A percentile compares a stretch with the other conserved stretches of the same genome.
These are phyloP conservation scores for Cheirogaleus medius DNA, from an alignment of 2,113 vertebrate species.

Conservation along the genomic window DNA sequence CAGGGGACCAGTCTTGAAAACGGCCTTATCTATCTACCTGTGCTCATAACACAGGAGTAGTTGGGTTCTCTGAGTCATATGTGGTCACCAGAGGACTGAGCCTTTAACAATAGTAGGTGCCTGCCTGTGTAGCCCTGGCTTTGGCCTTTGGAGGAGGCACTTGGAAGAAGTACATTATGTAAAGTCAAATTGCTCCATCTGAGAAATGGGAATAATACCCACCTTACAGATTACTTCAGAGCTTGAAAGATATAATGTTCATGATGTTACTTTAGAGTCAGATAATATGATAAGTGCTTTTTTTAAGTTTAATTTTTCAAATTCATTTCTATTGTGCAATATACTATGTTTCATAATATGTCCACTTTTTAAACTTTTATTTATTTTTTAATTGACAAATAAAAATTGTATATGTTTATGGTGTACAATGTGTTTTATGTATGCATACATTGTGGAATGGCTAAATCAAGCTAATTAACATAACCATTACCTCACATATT, in stretches of 20 bases:
- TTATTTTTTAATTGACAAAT: neutral
- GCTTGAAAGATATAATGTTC: neutral
- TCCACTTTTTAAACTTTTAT: neutral
- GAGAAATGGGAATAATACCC: neutral
- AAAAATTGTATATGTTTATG: neutral
- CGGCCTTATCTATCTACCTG: neutral
- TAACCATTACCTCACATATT: neutral
- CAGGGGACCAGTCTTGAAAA: neutral
- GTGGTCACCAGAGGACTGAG: neutral
- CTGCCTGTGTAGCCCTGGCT: neutral
- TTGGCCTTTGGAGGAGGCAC: neutral
- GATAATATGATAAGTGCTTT: neutral
- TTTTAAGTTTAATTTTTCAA: neutral
- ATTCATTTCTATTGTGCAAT: neutral
- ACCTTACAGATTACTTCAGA: neutral
- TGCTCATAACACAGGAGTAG: neutral
- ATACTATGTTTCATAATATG: neutral
- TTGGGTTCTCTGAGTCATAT: neutral
- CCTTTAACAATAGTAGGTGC: neutral
- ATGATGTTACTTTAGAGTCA: neutral
- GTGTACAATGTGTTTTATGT: neutral
- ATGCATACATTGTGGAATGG: neutral
- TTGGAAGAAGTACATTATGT: neutral
- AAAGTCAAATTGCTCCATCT: conserved; percentile 7
- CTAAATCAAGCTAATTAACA: neutral